Conservation (phyloP, 2,797 vertebrate species). For the Benthosema pterotum region DNA sequence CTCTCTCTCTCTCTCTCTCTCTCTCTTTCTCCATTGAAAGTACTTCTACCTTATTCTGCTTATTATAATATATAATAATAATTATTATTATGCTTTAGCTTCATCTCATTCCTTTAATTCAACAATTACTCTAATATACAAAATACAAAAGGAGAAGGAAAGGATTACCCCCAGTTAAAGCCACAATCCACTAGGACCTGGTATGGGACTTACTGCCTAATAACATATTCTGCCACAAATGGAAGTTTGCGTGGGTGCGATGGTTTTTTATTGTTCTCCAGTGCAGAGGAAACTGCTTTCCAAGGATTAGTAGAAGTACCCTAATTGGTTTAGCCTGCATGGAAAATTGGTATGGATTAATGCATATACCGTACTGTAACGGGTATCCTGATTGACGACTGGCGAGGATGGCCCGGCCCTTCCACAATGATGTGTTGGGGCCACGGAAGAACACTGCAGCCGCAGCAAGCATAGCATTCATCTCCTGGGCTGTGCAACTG, state of each 20-base stretch:
- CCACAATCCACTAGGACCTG: constrained; percentile 50
- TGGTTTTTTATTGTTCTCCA: constrained; percentile 62
- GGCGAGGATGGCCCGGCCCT: constrained; percentile 24
- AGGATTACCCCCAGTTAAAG: constrained; percentile 62
- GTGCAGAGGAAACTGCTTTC: constrained; percentile 57
- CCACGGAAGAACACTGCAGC: constrained; percentile 20
- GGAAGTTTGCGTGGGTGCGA: constrained; percentile 62
- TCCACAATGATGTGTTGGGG: constrained; percentile 6
- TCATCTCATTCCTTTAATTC: neutral
- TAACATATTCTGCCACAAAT: constrained; percentile 60
- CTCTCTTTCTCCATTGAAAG: constrained; percentile 13
- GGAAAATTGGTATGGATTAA: constrained; percentile 57
- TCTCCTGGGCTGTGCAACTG: constrained; percentile 1
- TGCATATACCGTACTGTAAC: constrained; percentile 17
- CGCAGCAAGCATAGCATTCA: neutral
- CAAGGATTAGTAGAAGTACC: constrained; percentile 59
- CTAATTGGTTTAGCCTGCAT: constrained; percentile 61
- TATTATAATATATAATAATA: too few relatives aligned
- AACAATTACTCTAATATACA: constrained; percentile 60
- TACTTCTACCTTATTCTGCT: constrained; percentile 25
- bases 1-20: constrained; percentile 8
- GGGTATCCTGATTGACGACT: constrained; percentile 22
- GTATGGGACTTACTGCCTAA: constrained; percentile 54
- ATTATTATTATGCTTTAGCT: neutral
- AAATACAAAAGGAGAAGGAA: constrained; percentile 53